phyloP scores from a whole-genome alignment of 2,797 vertebrate species.

The Jordanella pulchra region DNA sequence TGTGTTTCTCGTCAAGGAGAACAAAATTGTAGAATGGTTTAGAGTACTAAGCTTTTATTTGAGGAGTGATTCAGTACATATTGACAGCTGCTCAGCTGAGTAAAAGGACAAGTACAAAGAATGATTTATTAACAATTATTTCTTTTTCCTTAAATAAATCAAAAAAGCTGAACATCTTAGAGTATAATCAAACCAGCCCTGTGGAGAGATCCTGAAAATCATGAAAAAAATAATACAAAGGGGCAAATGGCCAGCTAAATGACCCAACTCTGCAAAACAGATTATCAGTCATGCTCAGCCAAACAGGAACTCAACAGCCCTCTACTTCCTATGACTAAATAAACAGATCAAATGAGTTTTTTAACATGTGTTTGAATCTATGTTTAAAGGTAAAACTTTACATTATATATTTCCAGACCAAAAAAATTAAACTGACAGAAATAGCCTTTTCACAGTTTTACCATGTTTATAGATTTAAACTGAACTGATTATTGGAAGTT shows the following conservation, averaged over 20 bases:
- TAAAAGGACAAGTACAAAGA: background rate
- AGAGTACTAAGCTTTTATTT: background rate
- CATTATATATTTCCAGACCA: background rate
- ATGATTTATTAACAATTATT: background rate
- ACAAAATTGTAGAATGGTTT: background rate
- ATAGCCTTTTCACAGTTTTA: too few species aligned
- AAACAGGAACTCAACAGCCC: slow-evolving; percentile 14
- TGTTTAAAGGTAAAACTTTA: background rate
- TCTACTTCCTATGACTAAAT: background rate
- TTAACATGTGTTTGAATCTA: background rate
- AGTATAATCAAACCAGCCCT: background rate
- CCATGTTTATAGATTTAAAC: too few species aligned
- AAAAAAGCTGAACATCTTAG: background rate
- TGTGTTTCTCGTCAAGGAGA: background rate
- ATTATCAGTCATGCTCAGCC: slow-evolving; percentile 13
- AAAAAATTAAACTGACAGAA: too few species aligned
- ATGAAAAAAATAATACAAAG: slow-evolving; percentile 2
- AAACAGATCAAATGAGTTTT: background rate
- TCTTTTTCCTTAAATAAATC: background rate
- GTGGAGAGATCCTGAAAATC: background rate
- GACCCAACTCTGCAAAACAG: background rate
- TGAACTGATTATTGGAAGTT: background rate
- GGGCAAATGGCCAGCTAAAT: background rate
- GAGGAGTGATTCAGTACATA: background rate
- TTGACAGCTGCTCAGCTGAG: background rate